Percentiles rank a stretch among this genome's conserved stretches.
Evolutionary conservation across 2,797 vertebrate species (phyloP).

Genomic region (Hirundo rustica): DNA sequence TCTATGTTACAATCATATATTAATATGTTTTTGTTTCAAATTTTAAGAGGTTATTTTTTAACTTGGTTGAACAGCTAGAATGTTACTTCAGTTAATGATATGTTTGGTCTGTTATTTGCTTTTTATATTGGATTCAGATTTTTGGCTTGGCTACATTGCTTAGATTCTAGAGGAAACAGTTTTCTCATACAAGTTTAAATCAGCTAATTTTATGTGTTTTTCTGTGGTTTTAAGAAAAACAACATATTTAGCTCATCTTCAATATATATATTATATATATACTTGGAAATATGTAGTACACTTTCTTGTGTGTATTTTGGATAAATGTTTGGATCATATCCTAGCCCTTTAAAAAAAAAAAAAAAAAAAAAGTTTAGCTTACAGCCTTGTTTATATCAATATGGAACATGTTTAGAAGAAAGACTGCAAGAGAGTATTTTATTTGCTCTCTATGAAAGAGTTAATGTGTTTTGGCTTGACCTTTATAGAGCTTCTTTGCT

Average conservation of each 20-base stretch:
- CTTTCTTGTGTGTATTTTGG: background rate
- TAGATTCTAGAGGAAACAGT: conserved; percentile 4
- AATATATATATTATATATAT: background rate
- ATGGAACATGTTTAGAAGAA: background rate
- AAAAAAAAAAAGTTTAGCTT: background rate
- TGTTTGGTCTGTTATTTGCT: conserved; percentile 23
- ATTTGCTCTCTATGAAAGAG: background rate
- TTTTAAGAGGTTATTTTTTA: background rate
- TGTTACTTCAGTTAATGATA: background rate
- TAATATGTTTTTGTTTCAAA: background rate
- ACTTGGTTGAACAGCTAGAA: background rate
- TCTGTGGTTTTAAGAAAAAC: background rate
- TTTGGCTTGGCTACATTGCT: background rate
- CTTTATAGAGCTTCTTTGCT: background rate
- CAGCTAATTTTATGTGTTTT: background rate
- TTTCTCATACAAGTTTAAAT: conserved; percentile 23
- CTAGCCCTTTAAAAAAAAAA: background rate
- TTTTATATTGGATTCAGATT: conserved; percentile 45
- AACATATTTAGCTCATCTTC: background rate
- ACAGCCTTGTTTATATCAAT: background rate
- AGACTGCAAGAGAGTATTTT: background rate
- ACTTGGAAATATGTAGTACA: background rate
- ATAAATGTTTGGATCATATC: background rate
- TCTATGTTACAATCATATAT: background rate
- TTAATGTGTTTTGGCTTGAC: background rate